phyloP scores from a whole-genome alignment of 2,113 vertebrate genomes.

The Heterocephalus glaber region DNA sequence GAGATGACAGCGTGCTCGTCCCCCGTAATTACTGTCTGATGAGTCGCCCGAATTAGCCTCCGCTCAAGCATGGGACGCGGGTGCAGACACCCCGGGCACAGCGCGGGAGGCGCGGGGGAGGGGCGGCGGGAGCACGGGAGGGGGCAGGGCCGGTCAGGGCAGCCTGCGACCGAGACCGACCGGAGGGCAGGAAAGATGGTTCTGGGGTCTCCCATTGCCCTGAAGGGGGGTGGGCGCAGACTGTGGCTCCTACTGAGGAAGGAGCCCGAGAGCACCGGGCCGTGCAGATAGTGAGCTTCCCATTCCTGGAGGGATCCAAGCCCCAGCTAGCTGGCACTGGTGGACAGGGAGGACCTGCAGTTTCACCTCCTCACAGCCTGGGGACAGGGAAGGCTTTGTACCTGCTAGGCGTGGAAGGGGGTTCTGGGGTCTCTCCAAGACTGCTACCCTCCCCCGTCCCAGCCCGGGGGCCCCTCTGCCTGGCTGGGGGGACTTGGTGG shows the following conservation, averaged over 20 bases:
- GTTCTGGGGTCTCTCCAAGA: not conserved
- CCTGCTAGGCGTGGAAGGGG: not conserved
- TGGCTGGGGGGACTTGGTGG: not conserved
- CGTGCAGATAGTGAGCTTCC: not conserved
- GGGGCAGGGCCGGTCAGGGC: not conserved
- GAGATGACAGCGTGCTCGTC: slow-evolving; percentile 81
- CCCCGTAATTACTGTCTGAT: slow-evolving; percentile 87
- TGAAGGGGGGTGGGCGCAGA: not conserved
- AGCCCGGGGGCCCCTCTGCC: not conserved
- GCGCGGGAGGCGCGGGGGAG: slow-evolving; percentile 38
- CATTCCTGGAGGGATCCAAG: not conserved
- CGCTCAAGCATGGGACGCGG: slow-evolving; percentile 68
- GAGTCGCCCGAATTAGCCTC: slow-evolving; percentile 85
- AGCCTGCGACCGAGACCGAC: no score
- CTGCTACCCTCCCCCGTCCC: not conserved
- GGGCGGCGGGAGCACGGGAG: not conserved
- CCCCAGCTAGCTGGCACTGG: not conserved
- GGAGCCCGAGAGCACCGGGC: not conserved
- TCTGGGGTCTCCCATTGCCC: accelerated
- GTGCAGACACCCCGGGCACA: slow-evolving; percentile 55
- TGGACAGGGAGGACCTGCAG: not conserved
- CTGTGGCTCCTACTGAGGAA: not conserved
- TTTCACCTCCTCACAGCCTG: not conserved
- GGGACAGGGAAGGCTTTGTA: not conserved
- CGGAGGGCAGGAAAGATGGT: not conserved